phyloP scores from a whole-genome alignment of 2,797 vertebrate genomes.

The Amniataba percoides region DNA sequence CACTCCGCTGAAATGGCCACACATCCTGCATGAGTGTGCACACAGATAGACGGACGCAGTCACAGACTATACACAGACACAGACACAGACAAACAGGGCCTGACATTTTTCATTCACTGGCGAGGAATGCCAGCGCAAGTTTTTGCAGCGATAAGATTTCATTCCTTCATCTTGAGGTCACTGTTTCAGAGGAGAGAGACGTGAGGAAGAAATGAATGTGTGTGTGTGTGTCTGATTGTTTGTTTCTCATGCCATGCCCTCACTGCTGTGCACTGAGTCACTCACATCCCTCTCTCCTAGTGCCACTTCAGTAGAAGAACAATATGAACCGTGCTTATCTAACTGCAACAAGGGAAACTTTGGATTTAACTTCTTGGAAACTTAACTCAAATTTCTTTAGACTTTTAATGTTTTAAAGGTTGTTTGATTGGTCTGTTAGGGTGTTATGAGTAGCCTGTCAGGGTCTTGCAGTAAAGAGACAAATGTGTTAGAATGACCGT shows the following conservation, averaged over 20 bases:
- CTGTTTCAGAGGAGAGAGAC: constrained; percentile 59
- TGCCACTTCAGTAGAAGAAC: not conserved
- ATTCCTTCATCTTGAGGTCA: constrained; percentile 78
- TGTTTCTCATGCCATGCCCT: constrained; percentile 42
- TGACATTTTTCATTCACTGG: constrained; percentile 68
- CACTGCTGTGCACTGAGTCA: constrained; percentile 27
- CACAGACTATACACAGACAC: constrained; percentile 56
- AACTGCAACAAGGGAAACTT: not conserved
- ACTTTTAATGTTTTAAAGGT: not conserved
- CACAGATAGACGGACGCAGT: constrained; percentile 6
- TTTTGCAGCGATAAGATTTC: constrained; percentile 82
- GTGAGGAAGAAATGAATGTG: constrained; percentile 21
- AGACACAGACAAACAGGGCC: constrained; percentile 64
- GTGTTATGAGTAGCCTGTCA: not conserved
- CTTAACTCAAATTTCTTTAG: not conserved
- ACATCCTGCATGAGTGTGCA: constrained; percentile 28
- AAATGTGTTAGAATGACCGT: not conserved
- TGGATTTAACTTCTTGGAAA: not conserved
- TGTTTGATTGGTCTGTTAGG: not conserved
- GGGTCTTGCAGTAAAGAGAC: not conserved
- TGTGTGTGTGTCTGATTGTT: constrained; percentile 24
- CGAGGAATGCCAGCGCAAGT: constrained; percentile 77
- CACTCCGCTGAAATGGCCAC: constrained; percentile 41
- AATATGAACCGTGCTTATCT: not conserved
- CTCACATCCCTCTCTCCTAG: constrained; percentile 4